Evolutionary conservation across 2,888 invertebrate species (phyloP).

Genomic region (Pristionchus fissidentatus): DNA sequence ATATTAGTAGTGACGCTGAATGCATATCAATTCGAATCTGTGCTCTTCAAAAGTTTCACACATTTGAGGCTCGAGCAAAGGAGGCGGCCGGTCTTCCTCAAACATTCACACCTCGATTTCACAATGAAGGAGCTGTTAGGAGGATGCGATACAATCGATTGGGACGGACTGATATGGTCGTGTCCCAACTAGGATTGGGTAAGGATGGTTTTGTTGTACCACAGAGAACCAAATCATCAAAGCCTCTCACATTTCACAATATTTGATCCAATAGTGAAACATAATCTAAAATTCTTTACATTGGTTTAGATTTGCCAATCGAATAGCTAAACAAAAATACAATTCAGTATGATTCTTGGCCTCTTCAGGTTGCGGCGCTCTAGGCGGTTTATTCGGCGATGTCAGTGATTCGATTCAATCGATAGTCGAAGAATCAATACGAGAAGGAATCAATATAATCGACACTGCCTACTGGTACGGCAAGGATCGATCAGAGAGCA

Average conservation of each 20-base stretch:
- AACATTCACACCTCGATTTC: conserved; percentile 63
- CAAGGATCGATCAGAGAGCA: conserved; percentile 86
- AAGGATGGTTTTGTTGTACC: not conserved
- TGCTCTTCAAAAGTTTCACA: not conserved
- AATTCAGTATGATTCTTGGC: not conserved
- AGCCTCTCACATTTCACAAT: not conserved
- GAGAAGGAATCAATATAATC: conserved; percentile 89
- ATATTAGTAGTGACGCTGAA: no score
- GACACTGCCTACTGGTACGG: conserved; percentile 96
- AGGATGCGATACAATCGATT: conserved; percentile 77
- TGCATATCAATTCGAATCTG: no score
- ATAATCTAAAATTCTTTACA: not conserved
- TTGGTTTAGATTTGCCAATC: not conserved
- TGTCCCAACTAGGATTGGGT: conserved; percentile 68
- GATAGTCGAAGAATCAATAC: conserved; percentile 84
- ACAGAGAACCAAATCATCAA: not conserved
- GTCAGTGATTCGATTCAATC: conserved; percentile 82
- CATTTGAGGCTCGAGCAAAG: conserved; percentile 34
- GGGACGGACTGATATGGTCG: conserved; percentile 78
- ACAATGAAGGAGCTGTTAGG: conserved; percentile 63
- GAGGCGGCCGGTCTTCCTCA: conserved; percentile 54
- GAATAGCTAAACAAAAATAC: no score
- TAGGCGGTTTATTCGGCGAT: conserved; percentile 71
- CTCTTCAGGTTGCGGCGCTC: conserved; percentile 64
- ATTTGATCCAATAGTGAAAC: not conserved